Base-by-base conservation (phyloP, 2,113 vertebrate species). In the Xyrauchen texanus region DNA sequence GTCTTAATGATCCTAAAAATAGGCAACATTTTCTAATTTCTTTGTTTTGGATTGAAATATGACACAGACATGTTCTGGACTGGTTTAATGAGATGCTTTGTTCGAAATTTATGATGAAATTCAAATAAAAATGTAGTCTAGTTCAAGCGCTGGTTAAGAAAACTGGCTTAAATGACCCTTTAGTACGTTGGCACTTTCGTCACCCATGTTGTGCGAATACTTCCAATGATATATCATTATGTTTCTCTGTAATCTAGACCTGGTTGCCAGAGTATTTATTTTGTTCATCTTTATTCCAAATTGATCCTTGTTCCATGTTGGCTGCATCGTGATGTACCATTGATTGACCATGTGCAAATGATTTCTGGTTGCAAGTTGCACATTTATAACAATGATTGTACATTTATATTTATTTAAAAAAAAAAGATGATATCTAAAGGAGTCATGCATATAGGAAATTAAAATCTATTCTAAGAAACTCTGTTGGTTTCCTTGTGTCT, bases 301-400 rank as follows among this genome's bases (percentile, higher is more conserved):
- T 13, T 62, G 68, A 74, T 60, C 16, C 69, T 67, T 86, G 79
- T 88, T 82, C 85, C 84, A 85, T 89, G 80, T 88, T 88, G 83
- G 88, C 90, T 92, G 92, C 87, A 88, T 90, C 67, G 82, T 91
- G 86, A 79, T 89, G 77, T 86, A 86, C 85, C 84, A 89, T 88
- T 82, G 79, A 88, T 82, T 90, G 88, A 86, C 86, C 91, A 89
- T 91, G 90, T 92, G 89, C 87, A 92, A 90, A 90, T 87, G 51
- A 73, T 82, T 89, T 89, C 68, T 89, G 88, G 90, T 91, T 92
- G 89, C 91, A 90, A 91, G 90, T 92, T 93, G 91, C 92, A 93
- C 90, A 92, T 93, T 93, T 94, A 91, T 93, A 92, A 88, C 81
- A 87, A 92, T 90, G 91, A 93, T 92, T 93, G 92, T 93, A 93